Evolutionary conservation across 2,888 invertebrate genomes (phyloP).

Genomic region (Malacosoma neustria): DNA sequence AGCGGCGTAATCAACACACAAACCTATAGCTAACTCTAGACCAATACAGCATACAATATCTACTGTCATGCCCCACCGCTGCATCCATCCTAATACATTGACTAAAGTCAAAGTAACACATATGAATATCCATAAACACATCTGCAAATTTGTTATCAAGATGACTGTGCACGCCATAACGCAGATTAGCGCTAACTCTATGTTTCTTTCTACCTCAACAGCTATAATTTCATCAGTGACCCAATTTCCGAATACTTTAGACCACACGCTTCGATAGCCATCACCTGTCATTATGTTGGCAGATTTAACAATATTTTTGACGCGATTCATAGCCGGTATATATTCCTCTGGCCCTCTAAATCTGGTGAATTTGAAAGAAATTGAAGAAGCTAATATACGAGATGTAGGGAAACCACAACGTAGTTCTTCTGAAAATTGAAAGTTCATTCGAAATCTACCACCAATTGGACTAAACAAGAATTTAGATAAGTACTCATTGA

Average conservation of each 20-base stretch:
- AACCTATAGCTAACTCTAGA: conserved; percentile 85
- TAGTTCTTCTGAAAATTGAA: conserved; percentile 76
- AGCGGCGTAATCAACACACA: conserved; percentile 89
- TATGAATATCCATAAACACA: conserved; percentile 85
- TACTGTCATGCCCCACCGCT: conserved; percentile 86
- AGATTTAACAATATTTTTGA: conserved; percentile 71
- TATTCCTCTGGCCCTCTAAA: conserved; percentile 79
- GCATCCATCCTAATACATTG: conserved; percentile 85
- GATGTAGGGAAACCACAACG: conserved; percentile 77
- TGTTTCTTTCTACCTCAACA: conserved; percentile 83
- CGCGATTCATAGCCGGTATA: conserved; percentile 82
- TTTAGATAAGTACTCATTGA: conserved; percentile 77
- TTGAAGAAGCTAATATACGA: conserved; percentile 74
- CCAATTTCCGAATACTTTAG: conserved; percentile 83
- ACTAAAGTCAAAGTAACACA: conserved; percentile 84
- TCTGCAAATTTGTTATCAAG: conserved; percentile 83
- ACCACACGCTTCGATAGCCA: conserved; percentile 80
- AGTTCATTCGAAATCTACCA: conserved; percentile 80
- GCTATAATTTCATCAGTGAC: conserved; percentile 86
- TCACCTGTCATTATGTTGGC: conserved; percentile 76
- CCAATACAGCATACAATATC: conserved; percentile 89
- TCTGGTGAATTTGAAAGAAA: conserved; percentile 77
- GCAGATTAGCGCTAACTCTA: conserved; percentile 82
- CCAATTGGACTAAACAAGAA: conserved; percentile 81
- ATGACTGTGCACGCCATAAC: conserved; percentile 86